Percentiles rank a stretch among this genome's conserved stretches.
phyloP scores from a whole-genome alignment of 2,888 invertebrate genomes.

The Plebejus anna region DNA sequence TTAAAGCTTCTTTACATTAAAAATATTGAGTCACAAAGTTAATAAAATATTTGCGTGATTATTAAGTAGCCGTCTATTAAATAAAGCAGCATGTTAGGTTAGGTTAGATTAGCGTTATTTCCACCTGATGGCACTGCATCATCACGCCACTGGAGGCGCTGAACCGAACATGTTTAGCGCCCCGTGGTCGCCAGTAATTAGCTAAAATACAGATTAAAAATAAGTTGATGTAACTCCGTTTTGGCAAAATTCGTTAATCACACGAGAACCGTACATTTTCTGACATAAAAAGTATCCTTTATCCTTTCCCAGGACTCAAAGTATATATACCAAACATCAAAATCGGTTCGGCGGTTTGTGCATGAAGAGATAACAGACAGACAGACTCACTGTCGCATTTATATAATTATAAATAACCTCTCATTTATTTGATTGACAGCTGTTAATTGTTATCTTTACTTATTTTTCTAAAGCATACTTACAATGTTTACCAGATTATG shows the following conservation, averaged over 20 bases:
- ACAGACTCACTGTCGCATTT: no score
- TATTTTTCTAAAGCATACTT: neutral
- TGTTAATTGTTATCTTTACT: no score
- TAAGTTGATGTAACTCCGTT: no score
- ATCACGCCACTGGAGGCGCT: conserved; percentile 8
- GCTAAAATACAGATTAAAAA: neutral
- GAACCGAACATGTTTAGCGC: conserved; percentile 6
- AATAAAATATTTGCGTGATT: neutral
- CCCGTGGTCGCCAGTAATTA: neutral
- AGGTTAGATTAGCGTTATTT: neutral
- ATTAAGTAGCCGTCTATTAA: neutral
- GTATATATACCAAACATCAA: no score
- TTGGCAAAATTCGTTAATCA: no score
- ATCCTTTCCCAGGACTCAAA: no score
- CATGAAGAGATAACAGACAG: neutral
- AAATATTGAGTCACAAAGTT: neutral
- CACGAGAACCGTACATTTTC: no score
- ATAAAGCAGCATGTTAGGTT: neutral
- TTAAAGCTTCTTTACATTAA: no score
- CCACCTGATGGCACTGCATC: neutral
- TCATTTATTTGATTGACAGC: no score
- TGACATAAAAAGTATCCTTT: no score
- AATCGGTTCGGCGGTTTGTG: no score
- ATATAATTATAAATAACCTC: no score
- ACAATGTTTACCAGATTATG: neutral